Percentiles rank a stretch among this genome's conserved stretches.
These are phyloP conservation scores for Nibea coibor DNA, from an alignment of 2,113 vertebrate species.

Conservation along the genomic window DNA sequence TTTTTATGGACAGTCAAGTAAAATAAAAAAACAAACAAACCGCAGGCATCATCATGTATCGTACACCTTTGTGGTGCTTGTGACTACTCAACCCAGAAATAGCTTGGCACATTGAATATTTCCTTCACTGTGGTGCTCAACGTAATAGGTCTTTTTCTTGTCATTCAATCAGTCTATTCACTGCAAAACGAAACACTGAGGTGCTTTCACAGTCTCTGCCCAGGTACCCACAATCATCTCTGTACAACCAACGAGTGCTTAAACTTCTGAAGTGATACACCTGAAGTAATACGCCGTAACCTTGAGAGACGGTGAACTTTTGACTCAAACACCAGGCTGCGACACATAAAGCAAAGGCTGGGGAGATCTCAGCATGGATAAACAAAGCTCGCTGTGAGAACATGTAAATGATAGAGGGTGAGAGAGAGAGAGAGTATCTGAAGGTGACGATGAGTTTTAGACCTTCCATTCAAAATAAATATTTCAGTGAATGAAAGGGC, in stretches of 20 bases:
- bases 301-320: conserved; percentile 7
- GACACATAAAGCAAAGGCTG: not conserved
- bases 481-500: not conserved
- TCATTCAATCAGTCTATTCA: not conserved
- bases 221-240: not conserved
- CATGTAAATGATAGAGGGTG: not conserved
- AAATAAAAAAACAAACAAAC: not conserved
- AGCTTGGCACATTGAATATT: not conserved
- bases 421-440: too few relatives aligned
- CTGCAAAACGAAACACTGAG: not conserved
- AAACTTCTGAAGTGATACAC: not conserved
- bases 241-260: not conserved
- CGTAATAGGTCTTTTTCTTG: not conserved
- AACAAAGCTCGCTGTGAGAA: not conserved
- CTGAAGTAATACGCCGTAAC: not conserved
- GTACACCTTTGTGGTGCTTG: not conserved
- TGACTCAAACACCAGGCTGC: not conserved
- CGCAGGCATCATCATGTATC: not conserved
- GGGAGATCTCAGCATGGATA: not conserved
- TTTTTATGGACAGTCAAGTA: not conserved
- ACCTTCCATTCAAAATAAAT: not conserved
- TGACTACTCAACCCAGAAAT: conserved; percentile 28
- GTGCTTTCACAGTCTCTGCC: not conserved
- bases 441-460: not conserved
- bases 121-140: not conserved